Base-by-base conservation (phyloP, 2,888 invertebrate species). In the Smittia aterrima region DNA sequence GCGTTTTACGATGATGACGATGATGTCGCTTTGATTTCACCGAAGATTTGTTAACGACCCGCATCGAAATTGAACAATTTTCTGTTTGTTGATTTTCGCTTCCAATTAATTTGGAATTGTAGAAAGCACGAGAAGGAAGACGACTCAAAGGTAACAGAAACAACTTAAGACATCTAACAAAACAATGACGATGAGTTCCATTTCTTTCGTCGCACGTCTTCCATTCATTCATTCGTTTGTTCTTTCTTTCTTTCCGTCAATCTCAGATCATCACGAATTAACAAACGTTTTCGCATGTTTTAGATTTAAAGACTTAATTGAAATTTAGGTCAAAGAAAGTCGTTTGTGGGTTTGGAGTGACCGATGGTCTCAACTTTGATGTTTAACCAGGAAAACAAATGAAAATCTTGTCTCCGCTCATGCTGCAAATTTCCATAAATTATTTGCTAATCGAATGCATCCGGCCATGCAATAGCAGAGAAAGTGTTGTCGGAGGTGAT, bases 241-340 rank as follows among this genome's bases (percentile, higher is more conserved):
- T 18, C 18, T 47, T 47, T 47, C 53, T 47, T 38, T 38, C 11
- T 38, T 11, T 38, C 11, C 18, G 2, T 16, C n/a, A 18, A 32
- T 32, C 4, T 32, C 32, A 9, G 4, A 6, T n/a, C 53, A 16
- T 47, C n/a, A 13, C 53, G n/a, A 47, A 47, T 47, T 11, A 2
- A 18, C 53, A 13, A 47, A 47, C 16, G 53, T 18, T 47, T 47
- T 47, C 53, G 53, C 53, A 3, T 6, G 53, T n/a, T 4, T n/a
- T 4, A 4, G 53, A 47, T 47, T 38, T 16, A 47, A 47, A 13
- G 3, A 3, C 18, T 47, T 47, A 47, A 16, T 9, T 16, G 18
- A 4, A 47, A 47, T 47, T 16, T 47, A n/a, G 53, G 53, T 47
- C 53, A n/a, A 47, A 47, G 53, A 47, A 47, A 47, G 53, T 47